These are phyloP conservation scores for Heterohyrax brucei DNA, from an alignment of 2,797 vertebrate genomes.

Conservation along the genomic window DNA sequence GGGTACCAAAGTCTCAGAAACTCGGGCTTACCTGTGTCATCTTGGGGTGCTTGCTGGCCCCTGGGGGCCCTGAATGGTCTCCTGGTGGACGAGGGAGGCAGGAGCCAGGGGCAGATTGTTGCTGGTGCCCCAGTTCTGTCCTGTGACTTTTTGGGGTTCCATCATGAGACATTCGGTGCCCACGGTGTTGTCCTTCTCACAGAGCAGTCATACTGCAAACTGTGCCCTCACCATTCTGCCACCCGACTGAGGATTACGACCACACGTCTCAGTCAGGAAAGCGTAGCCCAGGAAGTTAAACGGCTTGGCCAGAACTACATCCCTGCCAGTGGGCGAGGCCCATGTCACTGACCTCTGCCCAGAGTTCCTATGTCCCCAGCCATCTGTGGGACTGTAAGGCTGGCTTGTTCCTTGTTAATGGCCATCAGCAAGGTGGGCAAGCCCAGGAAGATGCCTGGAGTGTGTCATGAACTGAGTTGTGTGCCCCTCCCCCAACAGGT, in stretches of 20 bases:
- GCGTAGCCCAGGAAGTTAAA: too few species aligned
- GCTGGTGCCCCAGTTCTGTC: not conserved
- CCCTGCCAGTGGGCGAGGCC: too few species aligned
- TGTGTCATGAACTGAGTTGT: too few species aligned
- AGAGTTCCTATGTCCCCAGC: not conserved
- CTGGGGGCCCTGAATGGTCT: not conserved
- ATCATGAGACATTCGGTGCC: not conserved
- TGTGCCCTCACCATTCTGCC: accelerated
- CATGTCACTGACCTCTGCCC: accelerated
- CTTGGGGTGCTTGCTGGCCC: accelerated
- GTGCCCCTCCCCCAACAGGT: too few species aligned
- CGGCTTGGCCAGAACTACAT: too few species aligned
- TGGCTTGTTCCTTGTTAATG: not conserved
- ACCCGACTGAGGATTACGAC: too few species aligned
- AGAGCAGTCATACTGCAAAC: accelerated
- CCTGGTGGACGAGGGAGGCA: accelerated
- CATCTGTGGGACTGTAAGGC: not conserved
- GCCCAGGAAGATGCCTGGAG: too few species aligned
- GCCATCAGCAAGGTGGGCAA: not conserved
- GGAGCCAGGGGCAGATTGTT: accelerated
- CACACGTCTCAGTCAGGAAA: too few species aligned
- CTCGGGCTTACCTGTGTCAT: not conserved
- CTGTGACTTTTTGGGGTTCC: not conserved
- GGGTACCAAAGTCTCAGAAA: not conserved
- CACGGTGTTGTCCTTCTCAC: accelerated